Base-by-base conservation (phyloP, 1,140 invertebrate species). In the Apocrypta bakeri region DNA sequence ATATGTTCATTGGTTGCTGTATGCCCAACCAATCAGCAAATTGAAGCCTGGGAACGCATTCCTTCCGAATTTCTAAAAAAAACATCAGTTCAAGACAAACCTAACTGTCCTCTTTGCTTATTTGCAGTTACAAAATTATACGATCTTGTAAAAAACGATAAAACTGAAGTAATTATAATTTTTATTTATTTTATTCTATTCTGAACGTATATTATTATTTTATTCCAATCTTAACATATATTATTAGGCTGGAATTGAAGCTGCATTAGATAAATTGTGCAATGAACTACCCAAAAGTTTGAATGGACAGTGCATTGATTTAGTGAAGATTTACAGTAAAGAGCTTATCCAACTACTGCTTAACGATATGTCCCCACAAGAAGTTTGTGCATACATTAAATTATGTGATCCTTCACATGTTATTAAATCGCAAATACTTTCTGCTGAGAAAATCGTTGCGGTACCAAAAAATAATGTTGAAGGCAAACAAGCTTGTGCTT, bases 291-390 rank as follows among this genome's bases (percentile, higher is more conserved):
- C 95, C 0, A 88, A 89, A 0, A 94, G 94, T 84, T 87, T 97
- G 3, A 91, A 88, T 14, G 86, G 88, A 0, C 93, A 97, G 88
- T 98, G 98, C 88, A 89, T 93, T 0, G 93, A 94, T 83, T 97
- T 98, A 79, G 95, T 98, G 0, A 92, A 97, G 79, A 93, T 93
- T 0, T 97, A 97, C 88, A 94, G 95, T 7, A 93, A 95, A 83
- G 94, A 96, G 85, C 89, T 98, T 27, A 90, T 97, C 61, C 95
- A 97, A 83, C 94, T 96, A 94, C 86, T 97, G 1, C 87, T 97
- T 2, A 94, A 95, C 66, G 95, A 97, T 86, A 93, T 97, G 78
- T 94, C 94, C 84, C 94, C 96, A 1, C 93, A 96, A 85, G 95
- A 97, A 92, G 93, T 97, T 74, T 98, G 97, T 84, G 93, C 94